Base-by-base conservation (phyloP, 1,140 invertebrate genomes). In the Drosophila sturtevanti region DNA sequence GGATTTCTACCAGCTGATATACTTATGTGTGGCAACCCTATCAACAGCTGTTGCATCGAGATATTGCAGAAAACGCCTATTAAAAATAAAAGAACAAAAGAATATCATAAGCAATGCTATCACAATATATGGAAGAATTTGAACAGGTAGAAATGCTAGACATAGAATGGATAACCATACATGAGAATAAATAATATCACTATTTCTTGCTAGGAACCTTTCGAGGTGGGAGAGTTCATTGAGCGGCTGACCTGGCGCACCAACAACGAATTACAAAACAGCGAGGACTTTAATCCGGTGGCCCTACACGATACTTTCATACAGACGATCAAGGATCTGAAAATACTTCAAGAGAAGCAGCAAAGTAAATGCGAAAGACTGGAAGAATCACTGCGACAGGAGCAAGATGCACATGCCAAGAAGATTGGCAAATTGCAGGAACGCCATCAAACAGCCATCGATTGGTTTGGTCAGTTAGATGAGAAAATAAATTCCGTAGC, bases 211-310 rank as follows among this genome's bases (percentile, higher is more conserved):
- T 37, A 97, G 97, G 98, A 99, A 91, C 97, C 98, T 0, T 99
- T 99, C 93, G 97, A 99, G 94, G 95, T 97, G 21, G 97, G 98
- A 92, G 98, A 99, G 89, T 99, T 99, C 94, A 98, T 99, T 0
- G 98, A 99, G 92, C 93, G 98, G 65, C 93, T 99, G 75, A 98
- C 98, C 65, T 98, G 98, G 96, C 94, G 98, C 87, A 97, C 97
- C 37, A 96, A 97, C 77, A 95, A 95, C 72, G 97, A 97, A 86
- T 95, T 94, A 34, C 94, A 94, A 16, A 94, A 93, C 24, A 93
- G 93, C 61, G 93, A 96, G 60, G 95, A 93, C 61, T 96, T 97
- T 84, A 95, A 97, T 92, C 95, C 97, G 0, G 94, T 95, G 84
- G 94, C 94, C 77, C 95, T 99, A 59, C 96, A 98, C 89, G 96